Base-by-base conservation (phyloP, 2,888 invertebrate genomes). In the Dicranocentrus wangi region DNA sequence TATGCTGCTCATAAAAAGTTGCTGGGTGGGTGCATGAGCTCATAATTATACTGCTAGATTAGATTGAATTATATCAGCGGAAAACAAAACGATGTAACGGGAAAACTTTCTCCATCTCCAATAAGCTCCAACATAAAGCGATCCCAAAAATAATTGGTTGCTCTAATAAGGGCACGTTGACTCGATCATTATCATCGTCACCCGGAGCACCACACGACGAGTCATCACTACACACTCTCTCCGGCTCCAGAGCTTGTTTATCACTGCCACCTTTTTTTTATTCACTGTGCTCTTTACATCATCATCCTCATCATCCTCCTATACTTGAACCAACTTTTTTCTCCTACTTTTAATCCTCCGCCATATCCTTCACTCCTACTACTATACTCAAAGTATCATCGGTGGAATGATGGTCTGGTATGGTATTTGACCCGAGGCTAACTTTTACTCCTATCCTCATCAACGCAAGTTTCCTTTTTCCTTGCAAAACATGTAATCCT, bases 321-420 rank as follows among this genome's bases (percentile, higher is more conserved):
- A 1, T 28, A 5, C 60, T 58, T 23, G n/a, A 19, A 53, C 69
- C 27, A 25, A 70, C 68, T 81, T 39, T 43, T 82, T 79, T 69
- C 32, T n/a, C 73, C 81, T 32, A 65, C 23, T 61, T 60, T 23
- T 58, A 25, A 58, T 58, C 58, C 63, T 39, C 23, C n/a, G 2
- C 23, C 23, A 21, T 66, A 42, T 10, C 39, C 28, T 8, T 10
- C 39, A 28, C 28, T 27, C 60, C 21, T 23, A 8, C 3, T 60
- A 21, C 39, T 8, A 19, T 47, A 17, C n/a, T 13, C 10, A n/a
- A 10, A n/a, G 5, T 51, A 21, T 21, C 23, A 58, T 58, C 7
- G n/a, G n/a, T n/a, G n/a, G n/a, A n/a, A n/a, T n/a, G n/a, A n/a
- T n/a, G 10, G 32, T 10, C 10, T 10, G 27, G 2, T 28, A n/a